phyloP scores from a whole-genome alignment of 2,113 vertebrate genomes.

The Oxyura jamaicensis region DNA sequence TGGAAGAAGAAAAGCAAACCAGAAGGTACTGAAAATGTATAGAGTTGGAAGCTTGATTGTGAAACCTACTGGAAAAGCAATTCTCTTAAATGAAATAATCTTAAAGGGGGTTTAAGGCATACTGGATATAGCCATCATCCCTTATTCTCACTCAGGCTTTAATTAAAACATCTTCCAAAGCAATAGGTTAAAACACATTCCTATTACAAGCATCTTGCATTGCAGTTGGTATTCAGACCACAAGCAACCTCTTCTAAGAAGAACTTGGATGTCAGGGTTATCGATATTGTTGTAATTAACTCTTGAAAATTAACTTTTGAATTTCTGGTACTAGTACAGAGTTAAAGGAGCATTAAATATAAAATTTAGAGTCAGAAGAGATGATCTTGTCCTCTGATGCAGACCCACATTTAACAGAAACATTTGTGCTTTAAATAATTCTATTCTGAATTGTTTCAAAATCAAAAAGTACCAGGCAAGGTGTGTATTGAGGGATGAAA shows the following conservation, averaged over 20 bases:
- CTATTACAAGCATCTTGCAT: not conserved
- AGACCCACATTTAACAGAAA: not conserved
- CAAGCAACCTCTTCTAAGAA: not conserved
- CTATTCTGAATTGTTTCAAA: not conserved
- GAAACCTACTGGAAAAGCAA: not conserved
- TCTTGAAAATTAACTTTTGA: not conserved
- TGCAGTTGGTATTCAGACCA: not conserved
- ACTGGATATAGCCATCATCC: not conserved
- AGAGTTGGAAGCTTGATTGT: not conserved
- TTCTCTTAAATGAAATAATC: not conserved
- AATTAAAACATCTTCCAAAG: not conserved
- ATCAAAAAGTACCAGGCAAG: not conserved
- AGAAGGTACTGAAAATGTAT: not conserved
- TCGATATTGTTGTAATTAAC: not conserved
- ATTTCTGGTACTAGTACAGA: not conserved
- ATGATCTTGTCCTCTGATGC: not conserved
- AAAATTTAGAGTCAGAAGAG: not conserved
- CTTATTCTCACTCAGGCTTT: not conserved
- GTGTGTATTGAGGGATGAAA: not conserved
- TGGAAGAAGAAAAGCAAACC: not conserved
- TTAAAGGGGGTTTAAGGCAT: not conserved
- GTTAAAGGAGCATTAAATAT: not conserved
- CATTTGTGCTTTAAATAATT: not conserved
- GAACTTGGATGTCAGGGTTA: not conserved
- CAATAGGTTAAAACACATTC: not conserved